Percentiles rank a stretch among this genome's conserved stretches.
phyloP scores from a whole-genome alignment of 2,888 invertebrate genomes.

The Troglohyphantes excavatus region DNA sequence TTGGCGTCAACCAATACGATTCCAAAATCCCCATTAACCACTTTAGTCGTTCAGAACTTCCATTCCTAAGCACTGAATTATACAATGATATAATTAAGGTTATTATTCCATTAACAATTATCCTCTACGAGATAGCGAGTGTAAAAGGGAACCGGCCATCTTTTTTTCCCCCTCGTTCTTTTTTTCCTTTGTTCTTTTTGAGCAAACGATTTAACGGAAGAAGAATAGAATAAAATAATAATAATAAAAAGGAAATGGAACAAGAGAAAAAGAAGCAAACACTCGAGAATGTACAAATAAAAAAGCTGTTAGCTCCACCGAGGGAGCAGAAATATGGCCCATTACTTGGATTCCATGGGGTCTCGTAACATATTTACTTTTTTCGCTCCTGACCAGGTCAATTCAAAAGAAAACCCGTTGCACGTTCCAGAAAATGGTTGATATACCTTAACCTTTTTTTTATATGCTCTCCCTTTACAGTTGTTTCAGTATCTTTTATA shows the following conservation, averaged over 20 bases:
- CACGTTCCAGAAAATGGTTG: conserved; percentile 50
- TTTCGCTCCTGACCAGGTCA: conserved; percentile 53
- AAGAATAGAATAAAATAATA: conserved; percentile 5
- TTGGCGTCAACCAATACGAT: neutral
- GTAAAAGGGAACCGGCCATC: conserved; percentile 11
- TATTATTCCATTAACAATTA: conserved; percentile 44
- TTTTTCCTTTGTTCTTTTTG: neutral
- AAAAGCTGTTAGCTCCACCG: conserved; percentile 56
- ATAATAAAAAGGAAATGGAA: neutral
- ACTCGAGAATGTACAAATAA: conserved; percentile 52
- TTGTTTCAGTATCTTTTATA: conserved; percentile 29
- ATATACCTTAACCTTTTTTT: conserved; percentile 8
- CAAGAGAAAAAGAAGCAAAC: conserved; percentile 37
- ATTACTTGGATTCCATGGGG: conserved; percentile 58
- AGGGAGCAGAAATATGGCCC: conserved; percentile 67
- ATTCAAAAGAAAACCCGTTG: conserved; percentile 48
- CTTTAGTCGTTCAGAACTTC: neutral
- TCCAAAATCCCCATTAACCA: conserved; percentile 1
- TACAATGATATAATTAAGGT: conserved; percentile 24
- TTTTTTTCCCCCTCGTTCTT: conserved; percentile 6
- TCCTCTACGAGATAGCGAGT: neutral
- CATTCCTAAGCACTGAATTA: conserved; percentile 17
- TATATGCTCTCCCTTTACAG: conserved; percentile 24
- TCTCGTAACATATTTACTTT: conserved; percentile 53
- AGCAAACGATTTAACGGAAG: conserved; percentile 40